These are phyloP conservation scores for Spodoptera litura DNA, from an alignment of 1,140 invertebrate species.

Conservation along the genomic window DNA sequence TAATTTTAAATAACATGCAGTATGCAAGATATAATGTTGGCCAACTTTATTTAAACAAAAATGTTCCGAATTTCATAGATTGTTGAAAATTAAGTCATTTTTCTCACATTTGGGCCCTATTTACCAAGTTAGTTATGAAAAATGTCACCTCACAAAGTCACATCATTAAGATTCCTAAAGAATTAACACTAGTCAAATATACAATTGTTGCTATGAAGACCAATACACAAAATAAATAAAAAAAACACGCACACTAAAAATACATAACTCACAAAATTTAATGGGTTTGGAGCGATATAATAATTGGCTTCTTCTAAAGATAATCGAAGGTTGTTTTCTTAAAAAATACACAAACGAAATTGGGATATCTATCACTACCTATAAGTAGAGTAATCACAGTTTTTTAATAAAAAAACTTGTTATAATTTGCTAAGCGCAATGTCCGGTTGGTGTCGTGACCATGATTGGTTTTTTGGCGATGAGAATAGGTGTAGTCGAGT, in stretches of 20 bases:
- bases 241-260: not conserved
- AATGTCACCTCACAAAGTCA: no score
- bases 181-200: no score
- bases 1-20: no score
- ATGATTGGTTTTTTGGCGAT: slow-evolving; percentile 30
- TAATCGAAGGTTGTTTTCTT: slow-evolving; percentile 21
- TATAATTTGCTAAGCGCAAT: slow-evolving; percentile 31
- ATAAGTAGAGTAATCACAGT: not conserved
- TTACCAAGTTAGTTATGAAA: no score
- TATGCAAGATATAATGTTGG: no score
- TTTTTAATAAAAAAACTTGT: slow-evolving; percentile 28
- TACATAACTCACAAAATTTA: slow-evolving; percentile 21
- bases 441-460: slow-evolving; percentile 45
- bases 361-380: slow-evolving; percentile 21
- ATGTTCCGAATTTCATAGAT: no score
- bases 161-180: no score
- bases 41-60: no score
- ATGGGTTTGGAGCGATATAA: not conserved
- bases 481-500: slow-evolving; percentile 5
- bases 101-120: no score
- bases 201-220: not conserved
- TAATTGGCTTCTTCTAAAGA: slow-evolving; percentile 16
- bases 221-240: not conserved
- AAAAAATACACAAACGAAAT: slow-evolving; percentile 21
- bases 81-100: no score